Evolutionary conservation across 2,113 vertebrate species (phyloP).

Genomic region (Arvicanthis niloticus): DNA sequence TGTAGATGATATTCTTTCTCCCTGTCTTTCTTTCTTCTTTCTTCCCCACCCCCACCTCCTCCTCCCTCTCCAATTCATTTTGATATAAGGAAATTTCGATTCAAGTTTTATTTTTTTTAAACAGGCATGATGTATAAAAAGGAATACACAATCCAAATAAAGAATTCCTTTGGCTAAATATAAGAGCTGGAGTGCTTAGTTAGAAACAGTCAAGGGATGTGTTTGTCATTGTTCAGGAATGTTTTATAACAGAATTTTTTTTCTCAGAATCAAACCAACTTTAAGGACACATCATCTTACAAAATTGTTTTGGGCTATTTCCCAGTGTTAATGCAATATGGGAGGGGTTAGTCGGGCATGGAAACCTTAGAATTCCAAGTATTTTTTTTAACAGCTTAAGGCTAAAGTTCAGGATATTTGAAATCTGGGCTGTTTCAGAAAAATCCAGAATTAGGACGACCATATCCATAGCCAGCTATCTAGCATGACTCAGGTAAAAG

Average conservation of each 20-base stretch:
- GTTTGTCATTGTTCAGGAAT: constrained; percentile 78
- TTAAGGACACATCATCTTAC: constrained; percentile 73
- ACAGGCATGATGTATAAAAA: constrained; percentile 44
- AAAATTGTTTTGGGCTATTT: constrained; percentile 80
- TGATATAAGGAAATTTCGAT: background rate
- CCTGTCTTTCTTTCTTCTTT: background rate
- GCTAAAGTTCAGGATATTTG: constrained; percentile 64
- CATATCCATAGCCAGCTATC: background rate
- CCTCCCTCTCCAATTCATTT: background rate
- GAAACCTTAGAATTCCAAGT: constrained; percentile 74
- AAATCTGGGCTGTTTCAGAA: constrained; percentile 52
- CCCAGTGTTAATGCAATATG: constrained; percentile 79
- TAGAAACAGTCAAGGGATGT: constrained; percentile 53
- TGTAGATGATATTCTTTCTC: background rate
- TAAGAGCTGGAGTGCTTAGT: background rate
- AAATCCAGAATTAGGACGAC: constrained; percentile 49
- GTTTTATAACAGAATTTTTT: constrained; percentile 67
- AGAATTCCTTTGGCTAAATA: constrained; percentile 68
- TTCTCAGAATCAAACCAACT: constrained; percentile 65
- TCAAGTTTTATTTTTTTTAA: constrained; percentile 22
- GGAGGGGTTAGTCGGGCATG: constrained; percentile 76
- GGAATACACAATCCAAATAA: constrained; percentile 44
- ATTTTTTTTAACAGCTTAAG: constrained; percentile 62
- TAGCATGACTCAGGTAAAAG: constrained; percentile 66
- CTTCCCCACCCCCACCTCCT: background rate